Percentiles rank a stretch among this genome's conserved stretches.
phyloP scores from a whole-genome alignment of 2,888 invertebrate genomes.

The Zelleria hepariella region DNA sequence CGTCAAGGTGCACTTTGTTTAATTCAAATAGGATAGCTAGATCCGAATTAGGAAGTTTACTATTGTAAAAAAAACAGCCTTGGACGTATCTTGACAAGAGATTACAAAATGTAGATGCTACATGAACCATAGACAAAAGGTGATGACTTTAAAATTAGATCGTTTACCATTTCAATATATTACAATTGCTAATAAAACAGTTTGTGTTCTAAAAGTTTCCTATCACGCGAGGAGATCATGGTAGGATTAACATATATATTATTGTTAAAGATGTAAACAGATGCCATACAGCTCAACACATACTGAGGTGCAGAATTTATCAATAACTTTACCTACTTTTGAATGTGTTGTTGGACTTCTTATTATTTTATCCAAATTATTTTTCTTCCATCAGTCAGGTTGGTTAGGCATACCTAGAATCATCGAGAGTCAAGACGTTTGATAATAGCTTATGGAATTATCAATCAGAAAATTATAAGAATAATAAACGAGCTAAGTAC shows the following conservation, averaged over 20 bases:
- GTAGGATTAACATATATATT: constrained; percentile 16
- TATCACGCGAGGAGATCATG: constrained; percentile 23
- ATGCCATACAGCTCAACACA: not conserved
- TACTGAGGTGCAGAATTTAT: not conserved
- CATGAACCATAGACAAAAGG: not conserved
- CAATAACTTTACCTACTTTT: not conserved
- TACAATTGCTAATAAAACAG: constrained; percentile 5
- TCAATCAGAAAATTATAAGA: not conserved
- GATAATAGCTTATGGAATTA: too few relatives aligned
- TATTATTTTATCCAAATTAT: too few relatives aligned
- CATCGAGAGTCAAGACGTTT: too few relatives aligned
- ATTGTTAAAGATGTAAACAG: not conserved
- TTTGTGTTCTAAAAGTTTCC: constrained; percentile 10
- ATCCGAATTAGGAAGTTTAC: too few relatives aligned
- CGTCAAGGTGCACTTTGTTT: too few relatives aligned
- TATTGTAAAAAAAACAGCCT: too few relatives aligned
- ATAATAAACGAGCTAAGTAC: not conserved
- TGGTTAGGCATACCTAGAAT: too few relatives aligned
- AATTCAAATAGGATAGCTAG: too few relatives aligned
- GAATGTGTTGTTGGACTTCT: too few relatives aligned
- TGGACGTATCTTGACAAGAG: too few relatives aligned
- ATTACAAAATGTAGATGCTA: not conserved
- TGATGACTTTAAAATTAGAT: constrained; percentile 2
- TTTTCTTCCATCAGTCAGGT: too few relatives aligned
- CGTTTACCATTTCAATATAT: constrained; percentile 3